phyloP scores from a whole-genome alignment of 2,888 invertebrate species.

The Pristionchus mayeri region DNA sequence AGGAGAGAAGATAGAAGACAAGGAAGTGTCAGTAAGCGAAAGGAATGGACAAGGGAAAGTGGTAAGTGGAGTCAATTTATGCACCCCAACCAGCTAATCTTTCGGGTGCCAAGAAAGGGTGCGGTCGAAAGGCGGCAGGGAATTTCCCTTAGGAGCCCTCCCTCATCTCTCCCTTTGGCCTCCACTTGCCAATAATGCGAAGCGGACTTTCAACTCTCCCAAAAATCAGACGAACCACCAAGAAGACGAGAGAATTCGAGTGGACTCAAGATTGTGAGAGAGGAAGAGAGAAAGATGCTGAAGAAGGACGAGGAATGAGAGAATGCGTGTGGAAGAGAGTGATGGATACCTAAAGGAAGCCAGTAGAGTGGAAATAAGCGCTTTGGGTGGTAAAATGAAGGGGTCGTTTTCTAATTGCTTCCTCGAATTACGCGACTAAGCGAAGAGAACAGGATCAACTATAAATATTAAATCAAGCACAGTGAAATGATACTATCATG shows the following conservation, averaged over 20 bases:
- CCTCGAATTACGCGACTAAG: not conserved
- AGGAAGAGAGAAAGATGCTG: not conserved
- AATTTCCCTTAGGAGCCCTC: conserved; percentile 30
- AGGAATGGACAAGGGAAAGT: not conserved
- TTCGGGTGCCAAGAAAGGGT: not conserved
- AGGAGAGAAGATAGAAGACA: not conserved
- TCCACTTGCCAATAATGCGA: conserved; percentile 26
- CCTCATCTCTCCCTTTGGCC: conserved; percentile 16
- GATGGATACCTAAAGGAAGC: conserved; percentile 28
- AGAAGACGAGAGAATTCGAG: conserved; percentile 1
- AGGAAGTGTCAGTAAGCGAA: not conserved
- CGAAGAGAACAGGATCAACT: too few relatives aligned
- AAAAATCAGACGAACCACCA: conserved; percentile 23
- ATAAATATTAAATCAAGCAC: too few relatives aligned
- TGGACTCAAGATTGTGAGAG: not conserved
- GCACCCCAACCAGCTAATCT: conserved; percentile 31
- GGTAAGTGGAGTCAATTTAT: conserved; percentile 23
- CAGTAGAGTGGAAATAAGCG: conserved; percentile 21
- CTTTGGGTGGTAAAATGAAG: conserved; percentile 10
- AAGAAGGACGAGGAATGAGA: not conserved
- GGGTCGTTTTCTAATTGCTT: conserved; percentile 13
- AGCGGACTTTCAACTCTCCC: not conserved
- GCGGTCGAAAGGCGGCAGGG: not conserved
- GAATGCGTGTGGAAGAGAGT: not conserved
- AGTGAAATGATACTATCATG: too few relatives aligned